Evolutionary conservation across 2,113 vertebrate species (phyloP), one percentile per base, ranked within the genome.

Genomic region (Atractosteus spatula): DNA sequence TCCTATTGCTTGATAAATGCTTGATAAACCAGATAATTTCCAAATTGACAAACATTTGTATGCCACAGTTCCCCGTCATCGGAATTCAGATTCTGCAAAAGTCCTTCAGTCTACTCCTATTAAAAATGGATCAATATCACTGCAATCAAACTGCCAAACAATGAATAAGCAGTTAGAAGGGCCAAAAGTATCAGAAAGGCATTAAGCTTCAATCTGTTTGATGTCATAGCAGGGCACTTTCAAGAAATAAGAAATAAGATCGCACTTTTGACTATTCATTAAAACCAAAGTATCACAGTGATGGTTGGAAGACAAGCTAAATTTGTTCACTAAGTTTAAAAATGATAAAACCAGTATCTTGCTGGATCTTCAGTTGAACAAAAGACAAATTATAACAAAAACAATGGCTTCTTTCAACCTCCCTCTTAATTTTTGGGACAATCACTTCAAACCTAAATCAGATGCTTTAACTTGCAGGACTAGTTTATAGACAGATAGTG

Each of bases 141-240:
- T 41, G 62, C 62, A 16, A 29, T 29, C 62, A 65, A 65, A 65
- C 2, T 65, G 62, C 62, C 62, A 41, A 3, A 41, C 3, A 65
- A 65, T 65, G 62, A 65, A 65, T 65, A 65, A 65, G 62, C 62
- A 65, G 62, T 8, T 65, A 65, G 62, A 16, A 41, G 29, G 41
- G 62, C 62, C 29, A 7, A 65, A 65, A 41, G 41, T 65, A 59
- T 13, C 57, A 59, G 57, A 2, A 1, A 41, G 62, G 4, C 17
- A 41, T 41, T 29, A 65, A 29, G 29, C 17, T 6, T 41, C 62
- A 65, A 65, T 65, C 62, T 42, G 62, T 29, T 41, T 43, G 8
- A 7, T 8, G 62, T 65, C 62, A 65, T 8, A 29, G n/a, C 3
- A 65, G 17, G 62, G 7, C 41, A 43, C n/a, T 41, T 65, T 41